Evolutionary conservation across 2,888 invertebrate genomes (phyloP), one percentile per base, ranked within the genome.

Genomic region (Drosophila antonietae): DNA sequence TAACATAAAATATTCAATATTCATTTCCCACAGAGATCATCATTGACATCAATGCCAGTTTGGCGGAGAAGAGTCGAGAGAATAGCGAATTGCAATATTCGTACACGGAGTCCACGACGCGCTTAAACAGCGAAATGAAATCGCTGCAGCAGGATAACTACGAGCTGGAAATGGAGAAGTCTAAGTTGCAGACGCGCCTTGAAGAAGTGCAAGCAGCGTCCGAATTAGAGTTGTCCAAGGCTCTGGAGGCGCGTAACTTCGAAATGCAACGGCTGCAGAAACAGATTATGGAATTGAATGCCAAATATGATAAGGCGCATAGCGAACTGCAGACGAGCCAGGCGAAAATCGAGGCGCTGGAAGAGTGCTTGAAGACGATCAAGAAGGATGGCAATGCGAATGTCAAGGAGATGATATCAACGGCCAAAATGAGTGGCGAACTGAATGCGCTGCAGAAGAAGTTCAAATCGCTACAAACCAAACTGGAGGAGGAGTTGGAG

Each of bases 341-440:
- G 55, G 90, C 92, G 46, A 92, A 91, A 81, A 89, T 93, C 37
- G 92, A 93, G 81, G 91, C 93, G 14, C 83, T 94, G 12, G 94
- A 94, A 78, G 93, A 94, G 18, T 93, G 92, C 51, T 77, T 94
- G 2, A 92, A 92, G 64, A 86, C 92, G 51, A 69, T 94, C 0
- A 91, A 92, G 68, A 93, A 93, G 73, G 92, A 93, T 41, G 85
- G 92, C 7, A 93, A 91, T 51, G 89, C 93, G 46, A 91, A 92
- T 68, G 92, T 93, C 6, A 93, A 93, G 43, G 94, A 94, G 67
- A 89, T 95, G 31, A 93, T 95, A 52, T 94, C 95, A 79, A 93
- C 94, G 44, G 94, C 94, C 44, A 93, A 94, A 51, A 92, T 94
- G 15, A 94, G 94, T 80, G 95, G 95, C 0, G 95, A 95, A 87